Evolutionary conservation across 2,888 invertebrate species (phyloP).

Genomic region (Clivina fossor): DNA sequence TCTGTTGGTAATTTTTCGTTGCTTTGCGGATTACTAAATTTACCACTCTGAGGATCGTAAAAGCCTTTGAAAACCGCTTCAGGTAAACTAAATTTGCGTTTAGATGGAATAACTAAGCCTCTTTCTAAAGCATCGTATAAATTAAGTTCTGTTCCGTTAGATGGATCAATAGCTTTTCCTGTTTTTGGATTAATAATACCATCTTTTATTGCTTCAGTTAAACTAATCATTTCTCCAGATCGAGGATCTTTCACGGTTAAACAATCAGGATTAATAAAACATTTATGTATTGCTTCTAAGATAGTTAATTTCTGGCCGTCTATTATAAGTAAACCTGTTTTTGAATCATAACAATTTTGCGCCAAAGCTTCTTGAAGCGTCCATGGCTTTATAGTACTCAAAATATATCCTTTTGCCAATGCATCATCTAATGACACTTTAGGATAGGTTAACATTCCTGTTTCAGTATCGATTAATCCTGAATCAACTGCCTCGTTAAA

Average conservation of each 20-base stretch:
- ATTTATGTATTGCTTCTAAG: constrained; percentile 71
- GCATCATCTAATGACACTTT: constrained; percentile 75
- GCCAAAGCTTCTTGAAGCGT: constrained; percentile 81
- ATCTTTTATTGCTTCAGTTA: constrained; percentile 75
- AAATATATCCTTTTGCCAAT: constrained; percentile 75
- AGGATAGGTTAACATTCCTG: constrained; percentile 70
- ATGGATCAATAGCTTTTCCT: constrained; percentile 78
- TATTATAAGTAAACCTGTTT: constrained; percentile 70
- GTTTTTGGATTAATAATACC: constrained; percentile 77
- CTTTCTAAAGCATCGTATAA: constrained; percentile 82
- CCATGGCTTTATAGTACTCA: constrained; percentile 78
- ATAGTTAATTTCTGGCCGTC: constrained; percentile 70
- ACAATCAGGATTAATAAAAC: constrained; percentile 75
- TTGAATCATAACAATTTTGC: constrained; percentile 76
- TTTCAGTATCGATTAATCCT: constrained; percentile 69
- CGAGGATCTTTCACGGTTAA: constrained; percentile 79
- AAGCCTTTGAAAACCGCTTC: constrained; percentile 92
- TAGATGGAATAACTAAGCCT: constrained; percentile 78
- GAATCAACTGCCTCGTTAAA: constrained; percentile 70
- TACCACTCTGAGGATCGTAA: constrained; percentile 82
- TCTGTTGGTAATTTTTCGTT: constrained; percentile 78
- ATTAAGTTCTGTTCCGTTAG: constrained; percentile 71
- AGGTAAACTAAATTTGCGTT: constrained; percentile 79
- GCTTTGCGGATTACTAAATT: constrained; percentile 78
- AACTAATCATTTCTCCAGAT: constrained; percentile 76